These are phyloP conservation scores for Eueides isabella DNA, from an alignment of 1,140 invertebrate species.

Conservation along the genomic window DNA sequence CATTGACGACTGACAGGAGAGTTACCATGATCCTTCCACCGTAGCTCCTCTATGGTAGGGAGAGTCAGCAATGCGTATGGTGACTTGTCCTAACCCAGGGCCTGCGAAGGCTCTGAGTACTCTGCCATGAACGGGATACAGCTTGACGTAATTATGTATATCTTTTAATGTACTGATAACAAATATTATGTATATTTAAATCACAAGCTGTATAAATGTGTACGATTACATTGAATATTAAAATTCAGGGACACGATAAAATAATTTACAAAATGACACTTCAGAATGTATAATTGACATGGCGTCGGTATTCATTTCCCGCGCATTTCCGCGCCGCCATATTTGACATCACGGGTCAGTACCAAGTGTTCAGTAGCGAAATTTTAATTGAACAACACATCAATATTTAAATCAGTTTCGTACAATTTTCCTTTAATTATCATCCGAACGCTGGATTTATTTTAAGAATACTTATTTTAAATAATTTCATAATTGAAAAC, in stretches of 20 bases:
- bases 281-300: conserved; percentile 18
- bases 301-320: conserved; percentile 25
- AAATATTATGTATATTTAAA: too few species aligned
- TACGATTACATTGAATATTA: background rate
- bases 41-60: too few species aligned
- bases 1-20: too few species aligned
- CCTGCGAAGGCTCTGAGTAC: too few species aligned
- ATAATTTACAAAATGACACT: conserved; percentile 13
- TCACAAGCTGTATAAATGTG: too few species aligned
- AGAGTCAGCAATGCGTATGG: too few species aligned
- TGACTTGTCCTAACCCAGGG: too few species aligned
- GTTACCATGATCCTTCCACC: too few species aligned
- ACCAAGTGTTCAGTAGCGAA: conserved; percentile 20
- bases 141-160: too few species aligned
- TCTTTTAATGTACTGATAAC: too few species aligned
- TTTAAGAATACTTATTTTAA: background rate
- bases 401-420: background rate
- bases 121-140: too few species aligned
- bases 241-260: background rate
- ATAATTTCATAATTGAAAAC: background rate
- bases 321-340: conserved; percentile 27
- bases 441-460: background rate
- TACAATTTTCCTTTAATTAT: background rate
- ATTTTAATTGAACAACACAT: conserved; percentile 37
- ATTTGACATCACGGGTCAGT: conserved; percentile 9